Conservation (phyloP, 2,113 vertebrate genomes). For the Cyphomyrus plagiostoma region DNA sequence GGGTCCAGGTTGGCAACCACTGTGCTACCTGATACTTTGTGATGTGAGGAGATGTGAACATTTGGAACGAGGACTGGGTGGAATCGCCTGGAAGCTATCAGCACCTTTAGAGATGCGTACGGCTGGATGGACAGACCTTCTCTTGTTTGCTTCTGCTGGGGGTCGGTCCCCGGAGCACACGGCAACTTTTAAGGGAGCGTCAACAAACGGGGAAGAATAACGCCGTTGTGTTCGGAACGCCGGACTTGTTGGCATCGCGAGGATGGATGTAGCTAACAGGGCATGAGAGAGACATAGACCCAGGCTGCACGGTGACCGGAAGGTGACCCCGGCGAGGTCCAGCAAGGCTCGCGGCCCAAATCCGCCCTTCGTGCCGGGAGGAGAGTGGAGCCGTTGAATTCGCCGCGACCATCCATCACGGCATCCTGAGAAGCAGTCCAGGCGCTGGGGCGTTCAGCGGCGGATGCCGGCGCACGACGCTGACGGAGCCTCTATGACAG, state of each 20-base stretch:
- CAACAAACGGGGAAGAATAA: neutral
- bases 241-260: neutral
- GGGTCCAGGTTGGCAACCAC: neutral
- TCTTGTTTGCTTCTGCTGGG: neutral
- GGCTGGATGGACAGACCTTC: neutral
- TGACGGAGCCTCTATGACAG: slow-evolving; percentile 17
- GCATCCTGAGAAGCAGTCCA: neutral
- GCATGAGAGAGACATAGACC: neutral
- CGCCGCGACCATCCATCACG: neutral
- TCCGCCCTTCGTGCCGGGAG: neutral
- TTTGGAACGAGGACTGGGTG: neutral
- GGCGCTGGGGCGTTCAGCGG: neutral
- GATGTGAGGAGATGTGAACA: neutral
- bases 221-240: neutral
- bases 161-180: neutral
- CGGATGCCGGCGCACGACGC: neutral
- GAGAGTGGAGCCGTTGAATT: neutral
- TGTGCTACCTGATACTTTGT: neutral
- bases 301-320: neutral
- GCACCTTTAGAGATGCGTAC: neutral
- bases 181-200: neutral
- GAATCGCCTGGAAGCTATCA: neutral
- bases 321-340: neutral
- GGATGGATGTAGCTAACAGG: neutral
- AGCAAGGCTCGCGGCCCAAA: neutral